phyloP scores from a whole-genome alignment of 2,888 invertebrate genomes.

The Nomada fabriciana region DNA sequence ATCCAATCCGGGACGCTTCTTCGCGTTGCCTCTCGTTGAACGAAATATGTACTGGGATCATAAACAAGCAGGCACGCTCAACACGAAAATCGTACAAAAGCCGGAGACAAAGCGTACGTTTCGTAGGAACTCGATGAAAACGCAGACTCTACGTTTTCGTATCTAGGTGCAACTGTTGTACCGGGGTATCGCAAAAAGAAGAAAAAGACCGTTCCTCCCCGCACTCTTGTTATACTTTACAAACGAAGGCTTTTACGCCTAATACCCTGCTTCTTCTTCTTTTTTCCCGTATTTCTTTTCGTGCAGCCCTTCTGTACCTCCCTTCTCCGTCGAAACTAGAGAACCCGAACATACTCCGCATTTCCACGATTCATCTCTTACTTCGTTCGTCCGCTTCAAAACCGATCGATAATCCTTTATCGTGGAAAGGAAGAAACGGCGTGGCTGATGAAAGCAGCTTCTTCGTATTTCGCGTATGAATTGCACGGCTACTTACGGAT shows the following conservation, averaged over 20 bases:
- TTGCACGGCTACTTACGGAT: not conserved
- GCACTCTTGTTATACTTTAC: slow-evolving; percentile 11
- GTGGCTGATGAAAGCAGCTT: not conserved
- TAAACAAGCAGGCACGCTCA: slow-evolving; percentile 20
- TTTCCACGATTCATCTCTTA: not conserved
- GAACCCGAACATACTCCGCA: not conserved
- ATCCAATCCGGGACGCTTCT: not conserved
- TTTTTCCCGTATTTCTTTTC: not conserved
- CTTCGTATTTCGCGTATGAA: not conserved
- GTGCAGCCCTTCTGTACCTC: not conserved
- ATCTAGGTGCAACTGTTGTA: slow-evolving; percentile 21
- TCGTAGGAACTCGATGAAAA: slow-evolving; percentile 11
- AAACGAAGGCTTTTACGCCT: slow-evolving; percentile 39
- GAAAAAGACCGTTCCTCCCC: not conserved
- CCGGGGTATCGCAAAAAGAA: slow-evolving; percentile 6
- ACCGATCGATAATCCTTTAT: slow-evolving; percentile 42
- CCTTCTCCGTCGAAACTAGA: not conserved
- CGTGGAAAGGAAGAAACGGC: not conserved
- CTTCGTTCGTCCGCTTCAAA: not conserved
- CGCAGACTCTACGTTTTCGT: not conserved
- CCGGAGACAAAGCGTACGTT: slow-evolving; percentile 22
- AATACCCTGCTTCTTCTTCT: slow-evolving; percentile 9
- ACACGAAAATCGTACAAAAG: slow-evolving; percentile 23
- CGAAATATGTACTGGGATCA: not conserved
- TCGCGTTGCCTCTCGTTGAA: not conserved